Conservation (phyloP, 2,888 invertebrate species). For the Pristionchus fissidentatus region DNA sequence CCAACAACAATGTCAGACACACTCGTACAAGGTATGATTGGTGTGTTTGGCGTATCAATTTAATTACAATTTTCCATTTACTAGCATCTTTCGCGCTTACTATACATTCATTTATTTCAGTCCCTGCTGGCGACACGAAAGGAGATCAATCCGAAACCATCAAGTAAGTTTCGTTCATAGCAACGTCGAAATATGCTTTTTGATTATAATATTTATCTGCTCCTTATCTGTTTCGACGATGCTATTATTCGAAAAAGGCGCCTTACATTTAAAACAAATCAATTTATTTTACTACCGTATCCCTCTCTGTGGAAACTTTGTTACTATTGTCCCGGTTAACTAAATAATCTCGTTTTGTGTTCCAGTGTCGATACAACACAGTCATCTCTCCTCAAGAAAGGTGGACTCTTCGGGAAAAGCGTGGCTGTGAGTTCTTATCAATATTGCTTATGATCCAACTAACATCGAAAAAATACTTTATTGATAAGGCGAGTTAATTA, state of each 20-base stretch:
- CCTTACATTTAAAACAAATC: too few species aligned
- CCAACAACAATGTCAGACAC: slow-evolving; percentile 25
- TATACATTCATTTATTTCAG: background rate
- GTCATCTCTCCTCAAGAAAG: slow-evolving; percentile 51
- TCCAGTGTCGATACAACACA: slow-evolving; percentile 20
- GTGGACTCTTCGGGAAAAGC: slow-evolving; percentile 56
- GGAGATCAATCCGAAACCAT: background rate
- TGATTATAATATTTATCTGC: background rate
- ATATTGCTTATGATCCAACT: background rate
- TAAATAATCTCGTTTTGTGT: background rate
- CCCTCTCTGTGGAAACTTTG: too few species aligned
- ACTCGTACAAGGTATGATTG: slow-evolving; percentile 19
- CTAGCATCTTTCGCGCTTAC: too few species aligned
- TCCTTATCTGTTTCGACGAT: too few species aligned
- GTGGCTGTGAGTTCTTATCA: slow-evolving; percentile 27
- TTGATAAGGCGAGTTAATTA: background rate
- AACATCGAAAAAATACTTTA: background rate
- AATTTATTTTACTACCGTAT: too few species aligned
- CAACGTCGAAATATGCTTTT: slow-evolving; percentile 11
- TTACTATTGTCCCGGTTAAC: too few species aligned
- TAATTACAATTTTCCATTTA: background rate
- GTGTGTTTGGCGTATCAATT: too few species aligned
- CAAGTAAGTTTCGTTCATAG: background rate
- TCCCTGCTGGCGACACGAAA: slow-evolving; percentile 4
- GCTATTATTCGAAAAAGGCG: too few species aligned